phyloP scores from a whole-genome alignment of 1,140 invertebrate species.

The Ceratina japonica region DNA sequence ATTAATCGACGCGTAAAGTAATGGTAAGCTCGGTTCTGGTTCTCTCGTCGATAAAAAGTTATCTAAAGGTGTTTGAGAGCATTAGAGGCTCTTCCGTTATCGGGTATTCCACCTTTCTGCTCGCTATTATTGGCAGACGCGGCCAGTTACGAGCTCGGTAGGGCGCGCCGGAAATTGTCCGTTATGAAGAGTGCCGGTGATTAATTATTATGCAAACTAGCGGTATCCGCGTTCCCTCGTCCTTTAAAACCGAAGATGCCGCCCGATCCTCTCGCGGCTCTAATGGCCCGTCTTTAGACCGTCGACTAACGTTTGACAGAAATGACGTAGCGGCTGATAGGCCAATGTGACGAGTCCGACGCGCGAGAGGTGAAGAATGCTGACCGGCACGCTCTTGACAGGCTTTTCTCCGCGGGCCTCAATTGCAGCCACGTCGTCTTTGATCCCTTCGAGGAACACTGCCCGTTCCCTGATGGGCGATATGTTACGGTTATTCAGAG shows the following conservation, averaged over 20 bases:
- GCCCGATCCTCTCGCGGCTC: not conserved
- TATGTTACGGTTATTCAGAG: constrained; percentile 3
- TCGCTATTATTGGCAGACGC: constrained; percentile 52
- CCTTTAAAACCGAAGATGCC: constrained; percentile 47
- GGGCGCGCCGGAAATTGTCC: constrained; percentile 70
- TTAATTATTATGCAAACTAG: constrained; percentile 76
- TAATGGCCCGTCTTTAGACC: constrained; percentile 33
- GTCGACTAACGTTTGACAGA: constrained; percentile 16
- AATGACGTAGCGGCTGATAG: not conserved
- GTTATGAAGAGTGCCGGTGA: constrained; percentile 68
- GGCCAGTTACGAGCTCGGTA: constrained; percentile 39
- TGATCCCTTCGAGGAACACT: not conserved
- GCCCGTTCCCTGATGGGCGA: not conserved
- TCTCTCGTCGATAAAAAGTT: constrained; percentile 8
- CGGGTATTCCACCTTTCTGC: not conserved
- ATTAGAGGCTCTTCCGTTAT: constrained; percentile 47
- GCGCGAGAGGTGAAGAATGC: too few species aligned
- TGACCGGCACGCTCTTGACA: constrained; percentile 1
- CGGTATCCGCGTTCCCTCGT: constrained; percentile 60
- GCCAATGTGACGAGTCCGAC: too few species aligned
- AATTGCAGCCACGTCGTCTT: constrained; percentile 19
- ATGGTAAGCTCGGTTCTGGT: not conserved
- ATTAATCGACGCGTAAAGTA: constrained; percentile 27
- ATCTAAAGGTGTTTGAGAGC: too few species aligned
- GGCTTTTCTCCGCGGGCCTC: not conserved